Evolutionary conservation across 2,888 invertebrate species (phyloP).

Genomic region (Anoncus sp.): DNA sequence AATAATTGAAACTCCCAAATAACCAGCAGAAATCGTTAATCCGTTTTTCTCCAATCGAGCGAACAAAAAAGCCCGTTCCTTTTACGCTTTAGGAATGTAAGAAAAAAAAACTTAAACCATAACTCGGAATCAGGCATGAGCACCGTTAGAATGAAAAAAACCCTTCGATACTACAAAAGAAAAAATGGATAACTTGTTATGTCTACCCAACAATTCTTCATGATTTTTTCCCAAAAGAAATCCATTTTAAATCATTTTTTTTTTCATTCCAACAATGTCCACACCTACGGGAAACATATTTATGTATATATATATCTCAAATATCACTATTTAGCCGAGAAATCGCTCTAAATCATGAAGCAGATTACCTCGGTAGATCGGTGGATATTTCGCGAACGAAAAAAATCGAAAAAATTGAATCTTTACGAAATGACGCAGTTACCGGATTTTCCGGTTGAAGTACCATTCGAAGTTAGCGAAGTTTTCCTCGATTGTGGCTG

Average conservation of each 20-base stretch:
- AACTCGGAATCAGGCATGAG: neutral
- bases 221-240: neutral
- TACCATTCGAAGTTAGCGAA: slow-evolving; percentile 76
- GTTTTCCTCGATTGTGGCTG: slow-evolving; percentile 69
- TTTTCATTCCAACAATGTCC: neutral
- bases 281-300: too few relatives aligned
- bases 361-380: slow-evolving; percentile 5
- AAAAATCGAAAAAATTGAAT: neutral
- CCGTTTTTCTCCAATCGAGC: neutral
- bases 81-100: neutral
- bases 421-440: slow-evolving; percentile 63
- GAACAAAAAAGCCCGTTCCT: neutral
- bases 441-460: slow-evolving; percentile 44
- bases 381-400: slow-evolving; percentile 14
- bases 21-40: neutral
- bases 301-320: slow-evolving; percentile 7
- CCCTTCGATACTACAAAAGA: neutral
- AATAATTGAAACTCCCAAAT: neutral
- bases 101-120: neutral
- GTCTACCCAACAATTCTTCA: too few relatives aligned
- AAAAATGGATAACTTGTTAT: too few relatives aligned
- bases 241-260: neutral
- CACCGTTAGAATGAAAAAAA: neutral
- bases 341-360: slow-evolving; percentile 1
- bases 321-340: slow-evolving; percentile 12